Base-by-base conservation (phyloP, 2,888 invertebrate genomes). In the Lampropteryx suffumata region DNA sequence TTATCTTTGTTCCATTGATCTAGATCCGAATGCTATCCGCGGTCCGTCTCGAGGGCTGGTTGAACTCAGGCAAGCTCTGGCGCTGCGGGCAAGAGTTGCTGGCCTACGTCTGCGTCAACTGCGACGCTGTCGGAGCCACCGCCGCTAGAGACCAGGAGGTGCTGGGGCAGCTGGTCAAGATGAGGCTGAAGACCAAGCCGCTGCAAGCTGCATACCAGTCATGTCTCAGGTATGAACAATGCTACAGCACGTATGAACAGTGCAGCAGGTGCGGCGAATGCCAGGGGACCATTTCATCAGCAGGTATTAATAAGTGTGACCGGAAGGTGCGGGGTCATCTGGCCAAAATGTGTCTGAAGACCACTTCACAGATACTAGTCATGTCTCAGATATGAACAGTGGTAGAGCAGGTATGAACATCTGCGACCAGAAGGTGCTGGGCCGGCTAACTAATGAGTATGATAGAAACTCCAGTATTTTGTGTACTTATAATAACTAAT, bases 31-130 rank as follows among this genome's bases (percentile, higher is more conserved):
- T 94, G 68, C 92, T 95, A 43, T 94, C 95, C 0, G 94, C 95
- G 0, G 93, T 95, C 0, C 94, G 96, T 0, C 91, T 99, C 12
- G 99, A 99, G 79, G 93, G 95, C 65, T 99, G 98, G 98, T 91
- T 99, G 50, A 98, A 98, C 79, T 98, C 98, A 76, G 98, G 98
- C 54, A 99, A 99, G 91, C 86, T 98, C 44, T 96, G 96, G 91
- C 94, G 97, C 67, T 94, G 95, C 13, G 98, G 98, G 0, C 98
- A 98, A 79, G 99, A 99, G 82, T 82, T 99, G 44, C 86, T 99
- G 17, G 95, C 98, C 45, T 95, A 96, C 68, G 93, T 99, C 61
- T 98, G 98, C 78, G 94, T 95, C 65, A 99, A 99, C 87, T 97
- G 97, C 63, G 82, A 79, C 67, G 95, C 94, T 11, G 70, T 78